Evolutionary conservation across 2,888 invertebrate genomes (phyloP).

Genomic region (Microctonus aethiopoides): DNA sequence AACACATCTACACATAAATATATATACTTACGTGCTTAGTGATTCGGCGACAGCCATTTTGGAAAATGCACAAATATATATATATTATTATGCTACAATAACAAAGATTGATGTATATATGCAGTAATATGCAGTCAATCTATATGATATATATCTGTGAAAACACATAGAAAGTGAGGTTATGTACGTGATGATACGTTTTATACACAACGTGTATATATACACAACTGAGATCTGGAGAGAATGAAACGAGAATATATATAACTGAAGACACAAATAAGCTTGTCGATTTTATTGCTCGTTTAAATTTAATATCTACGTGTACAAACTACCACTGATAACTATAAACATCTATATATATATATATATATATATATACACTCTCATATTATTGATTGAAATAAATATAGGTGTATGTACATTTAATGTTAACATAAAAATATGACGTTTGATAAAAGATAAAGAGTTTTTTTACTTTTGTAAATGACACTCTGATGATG

Average conservation of each 20-base stretch:
- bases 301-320: background rate
- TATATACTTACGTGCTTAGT: slow-evolving; percentile 43
- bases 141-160: background rate
- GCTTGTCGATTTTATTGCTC: background rate
- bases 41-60: slow-evolving; percentile 42
- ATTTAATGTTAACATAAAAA: too few species aligned
- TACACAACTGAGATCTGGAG: background rate
- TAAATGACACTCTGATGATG: too few species aligned
- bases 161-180: background rate
- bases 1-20: slow-evolving; percentile 39
- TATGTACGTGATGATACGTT: background rate
- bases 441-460: too few species aligned
- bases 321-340: background rate
- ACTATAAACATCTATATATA: background rate
- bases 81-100: background rate
- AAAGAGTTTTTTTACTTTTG: background rate
- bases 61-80: slow-evolving; percentile 11
- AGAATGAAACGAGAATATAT: slow-evolving; percentile 2
- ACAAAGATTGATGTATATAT: background rate
- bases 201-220: background rate
- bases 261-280: background rate
- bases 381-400: too few species aligned
- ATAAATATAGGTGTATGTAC: background rate
- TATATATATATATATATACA: background rate
- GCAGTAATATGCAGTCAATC: background rate